phyloP scores from a whole-genome alignment of 2,888 invertebrate species.

The Byasa hedistus region DNA sequence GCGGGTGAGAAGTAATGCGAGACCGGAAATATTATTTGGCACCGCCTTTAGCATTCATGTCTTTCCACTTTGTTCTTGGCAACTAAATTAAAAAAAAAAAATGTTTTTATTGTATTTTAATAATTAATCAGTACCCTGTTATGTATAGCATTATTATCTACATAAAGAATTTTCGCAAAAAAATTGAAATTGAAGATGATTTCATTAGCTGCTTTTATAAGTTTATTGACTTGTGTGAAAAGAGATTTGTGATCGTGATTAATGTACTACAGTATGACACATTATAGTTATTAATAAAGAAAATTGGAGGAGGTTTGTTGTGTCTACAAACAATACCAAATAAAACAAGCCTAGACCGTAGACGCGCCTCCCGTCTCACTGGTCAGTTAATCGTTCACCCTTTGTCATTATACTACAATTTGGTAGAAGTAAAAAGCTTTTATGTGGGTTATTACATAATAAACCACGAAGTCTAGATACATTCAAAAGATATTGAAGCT shows the following conservation, averaged over 20 bases:
- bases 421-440: conserved; percentile 4
- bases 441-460: not conserved
- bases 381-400: conserved; percentile 51
- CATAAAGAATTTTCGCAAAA: too few relatives aligned
- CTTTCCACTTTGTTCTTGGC: too few relatives aligned
- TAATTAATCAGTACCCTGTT: too few relatives aligned
- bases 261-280: not conserved
- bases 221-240: not conserved
- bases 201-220: too few relatives aligned
- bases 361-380: conserved; percentile 42
- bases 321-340: conserved; percentile 1
- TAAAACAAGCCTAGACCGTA: conserved; percentile 34
- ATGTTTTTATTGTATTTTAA: too few relatives aligned
- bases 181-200: too few relatives aligned
- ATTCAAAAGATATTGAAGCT: too few relatives aligned
- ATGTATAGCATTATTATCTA: too few relatives aligned
- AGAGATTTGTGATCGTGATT: not conserved
- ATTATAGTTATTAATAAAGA: not conserved
- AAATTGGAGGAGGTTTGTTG: not conserved
- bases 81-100: too few relatives aligned
- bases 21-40: too few relatives aligned
- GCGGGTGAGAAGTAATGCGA: too few relatives aligned
- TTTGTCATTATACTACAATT: not conserved
- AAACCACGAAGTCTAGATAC: not conserved
- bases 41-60: too few relatives aligned